phyloP scores from a whole-genome alignment of 2,888 invertebrate species.

The Pachydiplax longipennis region DNA sequence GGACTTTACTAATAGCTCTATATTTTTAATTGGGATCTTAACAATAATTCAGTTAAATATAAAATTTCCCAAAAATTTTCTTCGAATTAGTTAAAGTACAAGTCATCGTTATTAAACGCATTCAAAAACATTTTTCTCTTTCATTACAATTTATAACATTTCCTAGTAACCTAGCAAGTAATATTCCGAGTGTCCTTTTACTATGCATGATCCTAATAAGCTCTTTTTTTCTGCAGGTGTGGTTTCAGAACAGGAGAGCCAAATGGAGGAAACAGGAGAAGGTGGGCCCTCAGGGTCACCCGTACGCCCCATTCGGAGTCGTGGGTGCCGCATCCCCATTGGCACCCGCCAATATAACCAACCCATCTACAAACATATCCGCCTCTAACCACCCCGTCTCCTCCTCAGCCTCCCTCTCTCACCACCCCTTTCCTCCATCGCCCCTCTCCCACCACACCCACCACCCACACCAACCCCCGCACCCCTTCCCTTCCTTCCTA shows the following conservation, averaged over 20 bases:
- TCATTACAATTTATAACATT: too few relatives aligned
- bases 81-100: too few relatives aligned
- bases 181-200: too few relatives aligned
- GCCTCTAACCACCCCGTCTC: conserved; percentile 68
- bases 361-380: conserved; percentile 52
- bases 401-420: conserved; percentile 78
- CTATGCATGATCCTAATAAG: too few relatives aligned
- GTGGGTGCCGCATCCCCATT: conserved; percentile 66
- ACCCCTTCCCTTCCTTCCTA: conserved; percentile 70
- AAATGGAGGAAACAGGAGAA: conserved; percentile 95
- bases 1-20: too few relatives aligned
- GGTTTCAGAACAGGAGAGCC: conserved; percentile 92
- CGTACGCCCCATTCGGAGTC: conserved; percentile 79
- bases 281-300: conserved; percentile 89
- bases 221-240: conserved; percentile 71
- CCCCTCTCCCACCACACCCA: conserved; percentile 64
- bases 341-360: conserved; percentile 69
- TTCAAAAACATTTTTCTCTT: too few relatives aligned
- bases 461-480: conserved; percentile 51
- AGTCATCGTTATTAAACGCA: too few relatives aligned
- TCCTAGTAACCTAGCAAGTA: too few relatives aligned
- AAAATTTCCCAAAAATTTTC: too few relatives aligned
- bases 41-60: too few relatives aligned
- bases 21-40: too few relatives aligned
- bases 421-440: conserved; percentile 67